Conservation (phyloP, 1,140 invertebrate species). For the Bemisia tabaci region DNA sequence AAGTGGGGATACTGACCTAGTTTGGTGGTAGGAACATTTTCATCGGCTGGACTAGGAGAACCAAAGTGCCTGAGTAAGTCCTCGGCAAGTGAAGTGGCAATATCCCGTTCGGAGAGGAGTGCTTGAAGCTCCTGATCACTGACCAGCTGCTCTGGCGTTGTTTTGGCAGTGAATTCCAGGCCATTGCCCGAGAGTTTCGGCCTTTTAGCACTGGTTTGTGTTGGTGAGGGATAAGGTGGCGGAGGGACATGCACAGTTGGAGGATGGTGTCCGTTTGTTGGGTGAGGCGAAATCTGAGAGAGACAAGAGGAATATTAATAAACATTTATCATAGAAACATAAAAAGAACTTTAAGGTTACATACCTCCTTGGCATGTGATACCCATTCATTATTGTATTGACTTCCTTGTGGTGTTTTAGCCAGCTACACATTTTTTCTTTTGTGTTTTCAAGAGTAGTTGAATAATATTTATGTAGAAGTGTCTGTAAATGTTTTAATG, state of each 20-base stretch:
- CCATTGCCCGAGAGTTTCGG: conserved; percentile 24
- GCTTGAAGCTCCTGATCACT: conserved; percentile 57
- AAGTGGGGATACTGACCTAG: background rate
- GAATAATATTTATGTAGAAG: no score
- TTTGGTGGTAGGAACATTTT: conserved; percentile 3
- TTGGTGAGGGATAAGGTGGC: conserved; percentile 34
- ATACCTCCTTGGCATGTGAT: no score
- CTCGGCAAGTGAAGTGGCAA: conserved; percentile 65
- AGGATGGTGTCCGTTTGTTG: conserved; percentile 16
- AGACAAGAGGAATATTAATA: background rate
- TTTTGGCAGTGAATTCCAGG: conserved; percentile 14
- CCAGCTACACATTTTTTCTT: no score
- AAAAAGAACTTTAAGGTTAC: background rate
- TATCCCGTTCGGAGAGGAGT: conserved; percentile 53
- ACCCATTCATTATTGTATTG: no score
- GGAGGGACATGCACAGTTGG: conserved; percentile 32
- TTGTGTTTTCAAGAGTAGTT: no score
- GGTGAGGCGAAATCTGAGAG: background rate
- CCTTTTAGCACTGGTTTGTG: conserved; percentile 23
- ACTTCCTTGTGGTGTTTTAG: no score
- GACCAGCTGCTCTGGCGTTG: conserved; percentile 14
- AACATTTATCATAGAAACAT: background rate
- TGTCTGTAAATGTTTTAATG: no score
- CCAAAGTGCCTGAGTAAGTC: conserved; percentile 70
- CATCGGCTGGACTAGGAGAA: conserved; percentile 28